A percentile compares a stretch with the other conserved stretches of the same genome.
These are phyloP conservation scores for Megalops atlanticus DNA, from an alignment of 2,113 vertebrate genomes.

Conservation along the genomic window DNA sequence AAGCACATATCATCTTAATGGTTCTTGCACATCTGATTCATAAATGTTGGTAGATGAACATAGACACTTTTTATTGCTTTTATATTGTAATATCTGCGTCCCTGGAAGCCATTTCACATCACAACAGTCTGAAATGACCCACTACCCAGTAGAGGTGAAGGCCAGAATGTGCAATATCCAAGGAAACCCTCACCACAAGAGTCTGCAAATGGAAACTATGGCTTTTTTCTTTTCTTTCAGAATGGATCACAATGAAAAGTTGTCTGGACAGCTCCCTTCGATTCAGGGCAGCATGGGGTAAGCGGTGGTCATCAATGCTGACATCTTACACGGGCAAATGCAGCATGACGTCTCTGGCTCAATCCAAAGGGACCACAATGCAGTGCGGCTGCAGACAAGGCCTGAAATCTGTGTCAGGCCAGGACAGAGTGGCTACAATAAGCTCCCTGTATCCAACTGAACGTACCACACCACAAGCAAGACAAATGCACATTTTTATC, in stretches of 20 bases:
- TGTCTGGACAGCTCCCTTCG: no score
- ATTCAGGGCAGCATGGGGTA: not conserved
- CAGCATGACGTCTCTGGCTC: conserved; percentile 12
- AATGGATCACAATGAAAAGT: no score
- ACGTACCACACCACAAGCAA: not conserved
- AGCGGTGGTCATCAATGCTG: no score
- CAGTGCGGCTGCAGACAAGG: conserved; percentile 17
- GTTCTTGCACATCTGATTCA: no score
- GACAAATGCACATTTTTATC: not conserved
- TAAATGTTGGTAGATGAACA: no score
- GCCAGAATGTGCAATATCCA: no score
- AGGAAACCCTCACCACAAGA: not conserved
- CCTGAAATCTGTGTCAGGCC: conserved; percentile 6
- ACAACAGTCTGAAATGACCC: no score
- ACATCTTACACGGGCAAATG: conserved; percentile 17
- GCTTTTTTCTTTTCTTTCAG: not conserved
- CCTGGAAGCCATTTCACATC: no score
- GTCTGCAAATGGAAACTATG: not conserved
- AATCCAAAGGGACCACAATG: conserved; percentile 17
- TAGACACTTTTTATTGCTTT: no score
- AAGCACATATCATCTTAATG: no score
- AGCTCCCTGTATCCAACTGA: conserved; percentile 10
- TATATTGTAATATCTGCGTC: no score
- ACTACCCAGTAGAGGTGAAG: no score
- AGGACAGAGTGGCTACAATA: not conserved